Percentiles rank a stretch among this genome's conserved stretches.
phyloP scores from a whole-genome alignment of 2,797 vertebrate genomes.

The Danio albolineatus region DNA sequence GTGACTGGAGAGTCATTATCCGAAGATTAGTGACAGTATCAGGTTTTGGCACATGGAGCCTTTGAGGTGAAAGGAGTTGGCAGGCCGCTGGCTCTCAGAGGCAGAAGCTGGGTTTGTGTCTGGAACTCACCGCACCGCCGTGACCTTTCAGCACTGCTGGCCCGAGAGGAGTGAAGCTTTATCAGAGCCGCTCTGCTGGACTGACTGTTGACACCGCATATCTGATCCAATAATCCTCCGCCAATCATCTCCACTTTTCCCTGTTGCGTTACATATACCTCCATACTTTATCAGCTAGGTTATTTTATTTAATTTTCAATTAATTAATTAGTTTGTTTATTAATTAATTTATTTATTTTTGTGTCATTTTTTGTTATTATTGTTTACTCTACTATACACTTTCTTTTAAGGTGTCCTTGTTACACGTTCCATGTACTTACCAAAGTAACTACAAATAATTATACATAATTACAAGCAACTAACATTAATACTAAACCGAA shows the following conservation, averaged over 20 bases:
- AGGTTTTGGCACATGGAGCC: constrained; percentile 35
- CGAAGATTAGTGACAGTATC: constrained; percentile 56
- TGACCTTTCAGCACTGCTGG: constrained; percentile 43
- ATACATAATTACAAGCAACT: too few relatives aligned
- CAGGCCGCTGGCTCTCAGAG: constrained; percentile 30
- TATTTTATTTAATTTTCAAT: constrained; percentile 37
- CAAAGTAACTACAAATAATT: too few relatives aligned
- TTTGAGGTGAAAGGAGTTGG: constrained; percentile 43
- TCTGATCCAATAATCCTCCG: constrained; percentile 54
- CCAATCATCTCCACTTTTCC: constrained; percentile 30
- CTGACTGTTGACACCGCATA: constrained; percentile 26
- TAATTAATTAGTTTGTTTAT: background rate
- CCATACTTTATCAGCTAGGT: constrained; percentile 17
- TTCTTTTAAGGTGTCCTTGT: too few relatives aligned
- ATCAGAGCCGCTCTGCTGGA: constrained; percentile 41
- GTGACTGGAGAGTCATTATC: constrained; percentile 50
- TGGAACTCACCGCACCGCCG: constrained; percentile 28
- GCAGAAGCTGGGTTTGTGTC: constrained; percentile 22
- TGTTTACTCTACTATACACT: too few relatives aligned
- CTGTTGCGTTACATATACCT: constrained; percentile 24
- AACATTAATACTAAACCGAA: too few relatives aligned
- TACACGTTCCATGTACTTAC: too few relatives aligned
- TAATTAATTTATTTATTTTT: too few relatives aligned
- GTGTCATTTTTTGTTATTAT: too few relatives aligned
- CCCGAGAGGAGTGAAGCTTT: constrained; percentile 38